A percentile compares a stretch with the other conserved stretches of the same genome.
Conservation (phyloP, 2,888 invertebrate species). For the Dorcus hopei region DNA sequence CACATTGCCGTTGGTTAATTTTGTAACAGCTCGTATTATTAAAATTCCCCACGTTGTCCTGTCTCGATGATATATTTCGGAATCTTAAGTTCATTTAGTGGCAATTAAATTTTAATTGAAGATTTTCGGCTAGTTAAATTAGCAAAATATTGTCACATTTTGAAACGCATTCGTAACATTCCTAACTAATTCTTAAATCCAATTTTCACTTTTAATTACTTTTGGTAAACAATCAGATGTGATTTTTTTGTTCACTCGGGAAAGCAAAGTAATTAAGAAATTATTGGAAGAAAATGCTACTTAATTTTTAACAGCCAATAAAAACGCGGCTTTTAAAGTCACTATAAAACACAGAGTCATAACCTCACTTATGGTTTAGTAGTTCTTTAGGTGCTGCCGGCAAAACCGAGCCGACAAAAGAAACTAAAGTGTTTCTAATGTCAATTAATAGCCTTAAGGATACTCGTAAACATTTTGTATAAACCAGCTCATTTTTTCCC, state of each 20-base stretch:
- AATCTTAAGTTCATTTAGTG: no score
- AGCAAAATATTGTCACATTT: no score
- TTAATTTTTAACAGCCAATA: conserved; percentile 1
- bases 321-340: background rate
- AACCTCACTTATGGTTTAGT: background rate
- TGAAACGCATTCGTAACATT: no score
- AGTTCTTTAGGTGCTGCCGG: no score
- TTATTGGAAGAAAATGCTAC: background rate
- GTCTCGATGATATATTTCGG: no score
- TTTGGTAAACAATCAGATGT: no score
- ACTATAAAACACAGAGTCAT: background rate
- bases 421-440: conserved; percentile 45
- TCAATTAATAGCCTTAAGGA: conserved; percentile 40
- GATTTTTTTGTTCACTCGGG: no score
- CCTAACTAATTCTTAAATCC: no score
- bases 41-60: background rate
- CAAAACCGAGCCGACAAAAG: conserved; percentile 36
- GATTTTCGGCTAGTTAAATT: no score
- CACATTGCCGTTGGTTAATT: background rate
- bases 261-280: background rate
- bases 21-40: background rate
- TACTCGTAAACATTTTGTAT: conserved; percentile 30
- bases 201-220: no score
- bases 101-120: no score
- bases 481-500: conserved; percentile 24